These are phyloP conservation scores for Drosophila anceps DNA, from an alignment of 2,888 invertebrate genomes.

Conservation along the genomic window DNA sequence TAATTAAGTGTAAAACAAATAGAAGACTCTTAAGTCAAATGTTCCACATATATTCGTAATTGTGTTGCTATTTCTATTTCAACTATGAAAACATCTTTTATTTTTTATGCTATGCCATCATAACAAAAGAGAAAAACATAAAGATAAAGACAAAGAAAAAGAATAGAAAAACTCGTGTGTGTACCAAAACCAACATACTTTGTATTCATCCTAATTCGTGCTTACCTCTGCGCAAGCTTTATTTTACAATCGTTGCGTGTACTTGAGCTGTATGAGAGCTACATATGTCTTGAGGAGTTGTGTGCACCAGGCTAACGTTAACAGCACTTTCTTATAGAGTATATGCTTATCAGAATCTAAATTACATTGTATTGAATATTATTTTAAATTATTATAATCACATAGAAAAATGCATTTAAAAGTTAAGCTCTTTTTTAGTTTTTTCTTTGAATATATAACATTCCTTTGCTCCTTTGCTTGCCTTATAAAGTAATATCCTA, in stretches of 20 bases:
- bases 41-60: conserved; percentile 13
- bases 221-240: background rate
- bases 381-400: background rate
- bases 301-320: too few relatives aligned
- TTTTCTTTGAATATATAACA: background rate
- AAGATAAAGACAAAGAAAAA: background rate
- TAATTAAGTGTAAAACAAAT: conserved; percentile 56
- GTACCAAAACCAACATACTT: background rate
- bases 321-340: background rate
- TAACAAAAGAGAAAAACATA: background rate
- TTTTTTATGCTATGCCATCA: conserved; percentile 9
- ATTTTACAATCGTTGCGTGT: background rate
- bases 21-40: conserved; percentile 4
- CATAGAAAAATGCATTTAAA: background rate
- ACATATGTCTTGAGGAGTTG: background rate
- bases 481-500: background rate
- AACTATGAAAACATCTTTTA: conserved; percentile 2
- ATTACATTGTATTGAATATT: background rate
- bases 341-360: background rate
- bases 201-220: conserved; percentile 15
- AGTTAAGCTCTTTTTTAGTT: background rate
- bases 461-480: conserved; percentile 3
- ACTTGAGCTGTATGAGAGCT: background rate
- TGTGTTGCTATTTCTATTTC: conserved; percentile 18
- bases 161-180: background rate